Base-by-base conservation (phyloP, 2,797 vertebrate genomes). In the Eulemur mongoz region DNA sequence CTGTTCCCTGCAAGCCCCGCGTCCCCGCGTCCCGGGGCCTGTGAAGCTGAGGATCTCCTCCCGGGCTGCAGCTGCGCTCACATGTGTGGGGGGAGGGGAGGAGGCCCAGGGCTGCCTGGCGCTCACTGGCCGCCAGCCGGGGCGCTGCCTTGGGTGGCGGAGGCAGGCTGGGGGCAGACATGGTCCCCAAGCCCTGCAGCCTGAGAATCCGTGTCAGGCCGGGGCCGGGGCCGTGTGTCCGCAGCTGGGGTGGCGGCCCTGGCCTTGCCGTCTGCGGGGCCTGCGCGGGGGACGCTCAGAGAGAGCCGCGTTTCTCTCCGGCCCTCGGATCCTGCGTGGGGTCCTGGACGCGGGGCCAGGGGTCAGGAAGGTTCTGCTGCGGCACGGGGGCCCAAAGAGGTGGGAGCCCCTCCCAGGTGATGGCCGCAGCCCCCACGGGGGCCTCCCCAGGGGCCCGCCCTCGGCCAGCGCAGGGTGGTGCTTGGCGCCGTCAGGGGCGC, bases 41-140 rank as follows among this genome's bases (percentile, higher is more conserved):
- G 88, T 97, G 98, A 98, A 98, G 97, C 98, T 93, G 92, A 97
- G 98, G 98, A 98, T 98, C 98, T 98, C 98, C 98, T 98, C 97
- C 94, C 92, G 95, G 95, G 96, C 98, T 98, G 92, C 98, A 98
- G 98, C 98, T 98, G 98, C 84, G 91, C 91, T 83, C 96, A 96
- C 98, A 98, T 94, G 32, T 4, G 96, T 98, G 97, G 97, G 97
- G 98, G 98, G 98, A 98, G 98, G 97, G 97, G 97, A 95, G 97
- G 98, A 97, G 78, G n/a, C 15, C 0, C 59, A 61, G 8, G 63
- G 32, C 32, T 65, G 32, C 63, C 7, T 7, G 63, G 32, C 32
- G 17, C 63, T 65, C 32, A 4, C 63, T n/a, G 63, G 63, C 63
- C 32, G 4, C 63, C 32, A 65, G 15, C n/a, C 18, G 63, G 23